These are phyloP conservation scores for Psittacara wagleri DNA, from an alignment of 2,113 vertebrate species.

Conservation along the genomic window DNA sequence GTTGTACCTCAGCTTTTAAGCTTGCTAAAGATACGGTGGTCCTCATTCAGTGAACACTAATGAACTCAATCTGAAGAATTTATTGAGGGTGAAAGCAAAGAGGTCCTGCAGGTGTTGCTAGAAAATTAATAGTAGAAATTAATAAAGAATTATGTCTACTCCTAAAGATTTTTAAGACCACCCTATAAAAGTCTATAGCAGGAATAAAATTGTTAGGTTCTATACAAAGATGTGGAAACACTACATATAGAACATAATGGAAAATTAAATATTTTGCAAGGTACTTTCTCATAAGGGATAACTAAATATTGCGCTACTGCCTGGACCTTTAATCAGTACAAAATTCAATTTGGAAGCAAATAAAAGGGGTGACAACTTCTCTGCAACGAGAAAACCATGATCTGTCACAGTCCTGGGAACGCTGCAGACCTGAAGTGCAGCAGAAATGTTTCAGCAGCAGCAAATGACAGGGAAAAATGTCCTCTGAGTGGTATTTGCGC, in stretches of 20 bases:
- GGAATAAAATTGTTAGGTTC: conserved; percentile 23
- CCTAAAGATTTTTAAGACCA: conserved; percentile 22
- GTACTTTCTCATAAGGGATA: background rate
- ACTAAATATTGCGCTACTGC: background rate
- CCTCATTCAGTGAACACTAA: background rate
- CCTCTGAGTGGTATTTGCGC: conserved; percentile 20
- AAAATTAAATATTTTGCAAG: conserved; percentile 19
- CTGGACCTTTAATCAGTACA: conserved; percentile 2
- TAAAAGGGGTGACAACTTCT: background rate
- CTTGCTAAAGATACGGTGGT: background rate
- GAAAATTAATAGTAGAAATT: background rate
- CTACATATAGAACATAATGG: background rate
- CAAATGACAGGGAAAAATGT: background rate
- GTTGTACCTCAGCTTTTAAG: background rate
- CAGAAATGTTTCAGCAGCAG: conserved; percentile 21
- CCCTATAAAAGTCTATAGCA: conserved; percentile 6
- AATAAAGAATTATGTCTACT: conserved; percentile 33
- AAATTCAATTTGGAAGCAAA: conserved; percentile 22
- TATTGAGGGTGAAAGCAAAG: background rate
- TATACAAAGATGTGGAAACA: background rate
- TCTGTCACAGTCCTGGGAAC: background rate
- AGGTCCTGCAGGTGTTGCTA: background rate
- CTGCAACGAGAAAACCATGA: background rate
- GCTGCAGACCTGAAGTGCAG: background rate
- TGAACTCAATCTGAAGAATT: background rate